Evolutionary conservation across 2,113 vertebrate genomes (phyloP).

Genomic region (Melanostigma gelatinosum): DNA sequence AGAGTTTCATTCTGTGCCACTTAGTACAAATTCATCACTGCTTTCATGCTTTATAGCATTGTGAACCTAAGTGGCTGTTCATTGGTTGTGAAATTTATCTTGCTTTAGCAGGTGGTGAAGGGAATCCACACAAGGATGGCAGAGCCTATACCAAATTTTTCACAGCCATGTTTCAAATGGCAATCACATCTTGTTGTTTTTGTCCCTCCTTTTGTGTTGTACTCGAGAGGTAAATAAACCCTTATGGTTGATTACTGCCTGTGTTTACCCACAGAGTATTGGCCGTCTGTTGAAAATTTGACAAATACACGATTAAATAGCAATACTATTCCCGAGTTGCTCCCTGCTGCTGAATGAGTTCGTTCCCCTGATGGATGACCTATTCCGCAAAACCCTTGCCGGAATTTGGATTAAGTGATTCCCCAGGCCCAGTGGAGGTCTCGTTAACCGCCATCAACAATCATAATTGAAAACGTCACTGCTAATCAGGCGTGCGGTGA

Average conservation of each 20-base stretch:
- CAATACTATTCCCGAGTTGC: constrained; percentile 27
- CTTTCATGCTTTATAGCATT: constrained; percentile 67
- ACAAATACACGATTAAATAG: constrained; percentile 52
- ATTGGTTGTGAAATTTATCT: constrained; percentile 70
- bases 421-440: constrained; percentile 53
- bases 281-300: constrained; percentile 31
- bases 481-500: constrained; percentile 76
- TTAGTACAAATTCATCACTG: constrained; percentile 61
- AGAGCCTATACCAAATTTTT: constrained; percentile 40
- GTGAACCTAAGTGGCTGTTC: constrained; percentile 62
- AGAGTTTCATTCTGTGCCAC: constrained; percentile 44
- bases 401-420: constrained; percentile 65
- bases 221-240: constrained; percentile 50
- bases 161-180: constrained; percentile 60
- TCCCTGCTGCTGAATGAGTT: constrained; percentile 20
- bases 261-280: constrained; percentile 24
- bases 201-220: constrained; percentile 49
- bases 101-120: constrained; percentile 65
- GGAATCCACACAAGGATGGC: constrained; percentile 54
- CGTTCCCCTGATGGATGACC: constrained; percentile 53
- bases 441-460: constrained; percentile 68
- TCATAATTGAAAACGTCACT: constrained; percentile 74
- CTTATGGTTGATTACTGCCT: constrained; percentile 38
- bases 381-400: constrained; percentile 48
- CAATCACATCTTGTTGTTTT: constrained; percentile 52